A percentile compares a stretch with the other conserved stretches of the same genome.
phyloP scores from a whole-genome alignment of 2,797 vertebrate genomes.

The Neomorphus geoffroyi region DNA sequence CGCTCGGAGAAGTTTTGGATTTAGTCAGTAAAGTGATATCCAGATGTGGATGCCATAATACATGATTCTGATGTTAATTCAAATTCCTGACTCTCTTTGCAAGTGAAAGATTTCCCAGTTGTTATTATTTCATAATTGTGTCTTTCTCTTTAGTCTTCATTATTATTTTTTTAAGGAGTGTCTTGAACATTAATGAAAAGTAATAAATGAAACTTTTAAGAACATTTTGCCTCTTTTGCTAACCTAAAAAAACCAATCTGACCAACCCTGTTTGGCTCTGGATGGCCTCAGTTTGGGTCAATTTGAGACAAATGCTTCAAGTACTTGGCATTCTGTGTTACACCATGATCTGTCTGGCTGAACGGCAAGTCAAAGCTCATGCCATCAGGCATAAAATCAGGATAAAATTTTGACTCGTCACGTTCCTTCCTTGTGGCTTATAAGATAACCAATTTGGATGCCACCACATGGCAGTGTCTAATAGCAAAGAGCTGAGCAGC shows the following conservation, averaged over 20 bases:
- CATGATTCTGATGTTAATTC: slow-evolving; percentile 39
- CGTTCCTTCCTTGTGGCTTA: neutral
- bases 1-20: slow-evolving; percentile 41
- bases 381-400: neutral
- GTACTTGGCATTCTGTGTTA: neutral
- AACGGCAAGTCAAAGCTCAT: neutral
- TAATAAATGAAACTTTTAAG: neutral
- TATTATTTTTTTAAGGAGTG: neutral
- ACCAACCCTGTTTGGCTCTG: neutral
- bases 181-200: neutral
- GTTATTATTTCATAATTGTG: neutral
- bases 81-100: slow-evolving; percentile 41
- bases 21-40: slow-evolving; percentile 48
- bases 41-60: slow-evolving; percentile 53
- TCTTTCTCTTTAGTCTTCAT: neutral
- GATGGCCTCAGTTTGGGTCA: neutral
- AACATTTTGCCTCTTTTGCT: neutral
- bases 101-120: neutral
- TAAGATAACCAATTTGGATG: neutral
- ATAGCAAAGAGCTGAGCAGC: neutral
- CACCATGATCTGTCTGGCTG: neutral
- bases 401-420: neutral
- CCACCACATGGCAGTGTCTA: accelerated
- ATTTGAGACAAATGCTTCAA: neutral
- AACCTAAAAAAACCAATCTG: neutral